Percentiles rank a stretch among this genome's conserved stretches.
Conservation (phyloP, 2,888 invertebrate species). For the Zhuqinia jingwanae region DNA sequence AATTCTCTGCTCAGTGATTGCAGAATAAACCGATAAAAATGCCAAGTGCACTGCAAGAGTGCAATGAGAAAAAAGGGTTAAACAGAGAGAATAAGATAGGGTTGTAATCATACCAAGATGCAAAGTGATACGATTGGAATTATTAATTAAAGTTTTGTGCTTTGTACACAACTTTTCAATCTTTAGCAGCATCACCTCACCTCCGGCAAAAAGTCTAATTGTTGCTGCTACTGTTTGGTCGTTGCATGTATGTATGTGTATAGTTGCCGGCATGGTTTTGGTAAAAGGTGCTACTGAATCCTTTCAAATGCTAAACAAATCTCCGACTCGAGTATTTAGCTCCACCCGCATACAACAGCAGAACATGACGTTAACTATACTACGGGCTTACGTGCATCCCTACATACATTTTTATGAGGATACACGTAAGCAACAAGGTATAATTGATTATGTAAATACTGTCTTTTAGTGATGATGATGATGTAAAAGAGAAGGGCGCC, state of each 20-base stretch:
- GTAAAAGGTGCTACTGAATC: no score
- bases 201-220: slow-evolving; percentile 19
- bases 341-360: no score
- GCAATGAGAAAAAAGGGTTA: no score
- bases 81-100: background rate
- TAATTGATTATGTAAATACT: slow-evolving; percentile 23
- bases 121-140: no score
- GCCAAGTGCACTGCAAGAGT: no score
- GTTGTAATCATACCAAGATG: background rate
- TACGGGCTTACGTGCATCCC: no score
- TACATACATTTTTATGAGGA: background rate
- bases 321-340: no score
- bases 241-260: no score
- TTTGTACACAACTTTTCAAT: background rate
- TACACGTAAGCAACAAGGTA: background rate
- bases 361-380: no score
- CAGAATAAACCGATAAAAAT: no score
- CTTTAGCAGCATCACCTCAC: background rate
- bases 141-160: background rate
- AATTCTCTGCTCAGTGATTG: background rate
- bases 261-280: no score
- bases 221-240: slow-evolving; percentile 31
- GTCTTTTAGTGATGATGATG: background rate
- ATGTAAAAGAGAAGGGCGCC: slow-evolving; percentile 48
- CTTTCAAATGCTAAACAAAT: no score